phyloP scores from a whole-genome alignment of 2,888 invertebrate species.

The Erebia aethiops region DNA sequence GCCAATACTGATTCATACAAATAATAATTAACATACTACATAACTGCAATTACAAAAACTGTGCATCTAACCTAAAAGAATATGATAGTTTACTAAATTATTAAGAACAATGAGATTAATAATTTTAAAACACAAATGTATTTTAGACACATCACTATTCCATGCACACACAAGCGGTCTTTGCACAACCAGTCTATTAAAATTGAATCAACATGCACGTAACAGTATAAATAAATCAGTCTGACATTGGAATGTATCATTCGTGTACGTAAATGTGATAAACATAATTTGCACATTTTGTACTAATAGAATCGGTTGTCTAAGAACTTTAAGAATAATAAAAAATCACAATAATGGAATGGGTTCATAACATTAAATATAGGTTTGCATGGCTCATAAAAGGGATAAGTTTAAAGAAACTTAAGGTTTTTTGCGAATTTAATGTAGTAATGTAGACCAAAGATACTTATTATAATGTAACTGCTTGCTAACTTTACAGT shows the following conservation, averaged over 20 bases:
- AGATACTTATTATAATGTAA: not conserved
- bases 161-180: not conserved
- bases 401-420: not conserved
- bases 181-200: constrained; percentile 9
- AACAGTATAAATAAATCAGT: constrained; percentile 24
- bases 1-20: constrained; percentile 1
- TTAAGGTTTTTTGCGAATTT: too few species aligned
- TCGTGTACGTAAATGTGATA: constrained; percentile 11
- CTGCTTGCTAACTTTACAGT: not conserved
- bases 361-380: not conserved
- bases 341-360: not conserved
- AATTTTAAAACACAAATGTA: not conserved
- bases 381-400: not conserved
- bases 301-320: not conserved
- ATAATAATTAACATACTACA: not conserved
- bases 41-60: not conserved
- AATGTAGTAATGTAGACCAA: too few species aligned
- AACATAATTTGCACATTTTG: not conserved
- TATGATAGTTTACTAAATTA: not conserved
- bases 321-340: not conserved
- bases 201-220: not conserved
- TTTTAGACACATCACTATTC: not conserved
- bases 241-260: constrained; percentile 33
- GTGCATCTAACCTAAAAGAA: not conserved
- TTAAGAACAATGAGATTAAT: not conserved